Conservation (phyloP, 2,113 vertebrate species). For the Columbina picui region DNA sequence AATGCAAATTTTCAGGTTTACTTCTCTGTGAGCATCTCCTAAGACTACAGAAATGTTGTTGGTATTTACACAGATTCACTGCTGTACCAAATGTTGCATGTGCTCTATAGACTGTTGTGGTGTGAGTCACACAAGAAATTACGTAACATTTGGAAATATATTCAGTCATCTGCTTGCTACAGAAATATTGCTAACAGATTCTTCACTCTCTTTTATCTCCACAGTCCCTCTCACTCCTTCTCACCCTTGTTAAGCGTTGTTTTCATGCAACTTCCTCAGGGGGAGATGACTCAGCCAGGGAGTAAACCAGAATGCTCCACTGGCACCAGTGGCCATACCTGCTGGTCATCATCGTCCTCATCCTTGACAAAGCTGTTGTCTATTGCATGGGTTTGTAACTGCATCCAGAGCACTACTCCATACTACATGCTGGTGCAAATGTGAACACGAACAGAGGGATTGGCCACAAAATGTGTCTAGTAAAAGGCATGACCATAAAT, state of each 20-base stretch:
- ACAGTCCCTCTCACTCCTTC: constrained; percentile 52
- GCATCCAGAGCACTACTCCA: not conserved
- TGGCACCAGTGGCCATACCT: constrained; percentile 14
- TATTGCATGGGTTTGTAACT: not conserved
- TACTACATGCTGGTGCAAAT: not conserved
- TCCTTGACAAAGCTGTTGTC: not conserved
- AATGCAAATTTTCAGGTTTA: not conserved
- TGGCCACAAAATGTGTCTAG: not conserved
- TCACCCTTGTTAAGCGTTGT: constrained; percentile 33
- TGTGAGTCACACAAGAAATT: constrained; percentile 35
- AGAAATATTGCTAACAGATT: constrained; percentile 31
- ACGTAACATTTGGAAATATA: constrained; percentile 41
- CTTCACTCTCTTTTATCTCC: constrained; percentile 5
- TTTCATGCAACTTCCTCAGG: constrained; percentile 38
- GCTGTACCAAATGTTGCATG: constrained; percentile 2
- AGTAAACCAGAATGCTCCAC: not conserved
- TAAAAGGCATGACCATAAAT: not conserved
- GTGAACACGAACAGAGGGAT: not conserved
- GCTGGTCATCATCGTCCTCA: not conserved
- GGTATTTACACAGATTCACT: not conserved
- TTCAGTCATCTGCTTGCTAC: constrained; percentile 44
- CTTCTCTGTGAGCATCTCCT: not conserved
- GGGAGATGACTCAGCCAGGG: constrained; percentile 28
- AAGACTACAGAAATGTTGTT: not conserved
- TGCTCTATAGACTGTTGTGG: not conserved